A percentile compares a stretch with the other conserved stretches of the same genome.
Evolutionary conservation across 2,113 vertebrate genomes (phyloP).

Genomic region (Excalfactoria chinensis): DNA sequence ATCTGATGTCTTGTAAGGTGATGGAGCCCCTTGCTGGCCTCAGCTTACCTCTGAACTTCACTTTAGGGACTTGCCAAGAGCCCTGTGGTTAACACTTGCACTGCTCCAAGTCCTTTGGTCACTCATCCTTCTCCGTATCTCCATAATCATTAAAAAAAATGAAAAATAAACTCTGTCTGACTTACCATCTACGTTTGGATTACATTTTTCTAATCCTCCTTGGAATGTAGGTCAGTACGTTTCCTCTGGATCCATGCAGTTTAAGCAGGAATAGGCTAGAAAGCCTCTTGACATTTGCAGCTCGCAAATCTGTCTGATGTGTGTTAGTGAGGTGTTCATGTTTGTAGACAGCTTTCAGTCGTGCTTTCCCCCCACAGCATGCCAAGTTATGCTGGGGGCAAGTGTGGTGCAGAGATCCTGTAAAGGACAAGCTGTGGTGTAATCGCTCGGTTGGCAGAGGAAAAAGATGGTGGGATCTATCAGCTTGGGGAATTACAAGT

Average conservation of each 20-base stretch:
- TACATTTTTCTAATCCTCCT: background rate
- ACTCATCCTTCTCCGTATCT: background rate
- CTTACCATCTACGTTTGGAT: background rate
- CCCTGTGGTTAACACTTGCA: background rate
- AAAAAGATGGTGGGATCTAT: background rate
- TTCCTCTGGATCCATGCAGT: background rate
- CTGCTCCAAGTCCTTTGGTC: background rate
- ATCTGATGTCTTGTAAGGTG: background rate
- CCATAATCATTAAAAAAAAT: background rate
- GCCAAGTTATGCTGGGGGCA: background rate
- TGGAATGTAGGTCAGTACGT: background rate
- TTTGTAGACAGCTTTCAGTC: background rate
- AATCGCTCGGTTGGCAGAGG: background rate
- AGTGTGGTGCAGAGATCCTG: background rate
- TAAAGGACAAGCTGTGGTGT: background rate
- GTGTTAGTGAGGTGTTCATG: rapidly evolving
- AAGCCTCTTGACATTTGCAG: background rate
- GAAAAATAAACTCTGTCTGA: background rate
- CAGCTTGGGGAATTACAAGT: background rate
- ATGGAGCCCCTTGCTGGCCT: background rate
- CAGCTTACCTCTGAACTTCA: background rate
- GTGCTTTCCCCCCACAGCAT: background rate
- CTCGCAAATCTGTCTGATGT: background rate
- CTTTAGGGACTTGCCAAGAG: background rate
- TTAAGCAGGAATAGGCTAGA: background rate